These are phyloP conservation scores for Dolichomitus sp. DNA, from an alignment of 2,888 invertebrate species.

Conservation along the genomic window DNA sequence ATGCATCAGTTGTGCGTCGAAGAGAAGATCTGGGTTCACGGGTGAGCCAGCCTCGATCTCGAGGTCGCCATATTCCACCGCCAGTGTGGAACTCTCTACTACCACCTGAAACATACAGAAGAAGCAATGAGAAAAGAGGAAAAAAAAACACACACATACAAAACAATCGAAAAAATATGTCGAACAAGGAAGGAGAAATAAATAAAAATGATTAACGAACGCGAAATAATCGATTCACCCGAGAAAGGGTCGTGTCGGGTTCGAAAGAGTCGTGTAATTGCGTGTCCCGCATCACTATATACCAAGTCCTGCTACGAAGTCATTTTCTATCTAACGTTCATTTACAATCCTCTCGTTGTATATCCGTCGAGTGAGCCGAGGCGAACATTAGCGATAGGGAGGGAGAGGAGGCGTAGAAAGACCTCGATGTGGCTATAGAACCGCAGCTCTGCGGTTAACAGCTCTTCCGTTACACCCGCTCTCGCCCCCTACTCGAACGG, in stretches of 20 bases:
- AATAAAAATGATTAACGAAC: conserved; percentile 17
- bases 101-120: conserved; percentile 90
- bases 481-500: conserved; percentile 57
- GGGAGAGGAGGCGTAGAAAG: conserved; percentile 30
- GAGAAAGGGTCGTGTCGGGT: background rate
- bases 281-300: conserved; percentile 47
- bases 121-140: background rate
- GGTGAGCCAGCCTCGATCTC: conserved; percentile 93
- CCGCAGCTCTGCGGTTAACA: conserved; percentile 64
- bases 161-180: conserved; percentile 12
- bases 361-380: conserved; percentile 23
- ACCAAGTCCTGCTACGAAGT: conserved; percentile 42
- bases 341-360: conserved; percentile 50
- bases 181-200: conserved; percentile 19
- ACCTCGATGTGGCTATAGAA: conserved; percentile 37
- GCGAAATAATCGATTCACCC: conserved; percentile 28
- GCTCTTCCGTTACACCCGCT: conserved; percentile 60
- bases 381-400: background rate
- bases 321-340: conserved; percentile 56
- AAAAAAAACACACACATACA: background rate
- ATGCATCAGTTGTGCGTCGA: conserved; percentile 95
- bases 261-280: conserved; percentile 55
- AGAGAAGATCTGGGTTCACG: conserved; percentile 96
- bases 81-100: conserved; percentile 93
- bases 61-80: conserved; percentile 97